These are phyloP conservation scores for Cyanoderma ruficeps DNA, from an alignment of 2,113 vertebrate genomes.

Conservation along the genomic window DNA sequence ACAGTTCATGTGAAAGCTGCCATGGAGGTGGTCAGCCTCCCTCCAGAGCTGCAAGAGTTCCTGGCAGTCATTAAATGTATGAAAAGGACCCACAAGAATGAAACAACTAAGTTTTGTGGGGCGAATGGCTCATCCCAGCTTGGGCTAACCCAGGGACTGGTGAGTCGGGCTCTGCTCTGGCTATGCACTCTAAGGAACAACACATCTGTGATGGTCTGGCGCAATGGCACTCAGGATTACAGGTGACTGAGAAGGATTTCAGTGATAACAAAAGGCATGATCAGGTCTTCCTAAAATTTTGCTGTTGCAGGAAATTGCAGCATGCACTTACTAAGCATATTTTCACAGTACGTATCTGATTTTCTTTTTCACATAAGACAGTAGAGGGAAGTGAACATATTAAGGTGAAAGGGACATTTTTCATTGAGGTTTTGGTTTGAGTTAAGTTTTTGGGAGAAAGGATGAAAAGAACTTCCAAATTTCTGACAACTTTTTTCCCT, in stretches of 20 bases:
- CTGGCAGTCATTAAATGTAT: background rate
- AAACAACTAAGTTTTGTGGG: background rate
- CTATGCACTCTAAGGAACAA: background rate
- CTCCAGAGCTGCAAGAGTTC: background rate
- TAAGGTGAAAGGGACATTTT: background rate
- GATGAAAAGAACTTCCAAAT: background rate
- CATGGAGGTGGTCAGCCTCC: background rate
- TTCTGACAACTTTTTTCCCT: background rate
- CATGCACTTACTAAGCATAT: background rate
- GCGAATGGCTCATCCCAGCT: accelerated
- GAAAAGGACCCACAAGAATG: background rate
- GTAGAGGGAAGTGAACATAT: background rate
- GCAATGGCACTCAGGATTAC: background rate
- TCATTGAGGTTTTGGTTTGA: background rate
- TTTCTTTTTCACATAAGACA: background rate
- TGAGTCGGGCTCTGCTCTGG: background rate
- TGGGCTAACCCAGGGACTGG: background rate
- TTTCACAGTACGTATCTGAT: background rate
- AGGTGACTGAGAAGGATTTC: background rate
- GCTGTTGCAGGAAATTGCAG: background rate
- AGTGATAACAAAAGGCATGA: background rate
- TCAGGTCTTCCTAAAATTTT: background rate
- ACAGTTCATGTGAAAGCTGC: background rate
- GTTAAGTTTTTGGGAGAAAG: background rate
- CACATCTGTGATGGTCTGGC: background rate